phyloP scores from a whole-genome alignment of 92 coral and sea anemone species.

The Anthopleura xanthogrammica region DNA sequence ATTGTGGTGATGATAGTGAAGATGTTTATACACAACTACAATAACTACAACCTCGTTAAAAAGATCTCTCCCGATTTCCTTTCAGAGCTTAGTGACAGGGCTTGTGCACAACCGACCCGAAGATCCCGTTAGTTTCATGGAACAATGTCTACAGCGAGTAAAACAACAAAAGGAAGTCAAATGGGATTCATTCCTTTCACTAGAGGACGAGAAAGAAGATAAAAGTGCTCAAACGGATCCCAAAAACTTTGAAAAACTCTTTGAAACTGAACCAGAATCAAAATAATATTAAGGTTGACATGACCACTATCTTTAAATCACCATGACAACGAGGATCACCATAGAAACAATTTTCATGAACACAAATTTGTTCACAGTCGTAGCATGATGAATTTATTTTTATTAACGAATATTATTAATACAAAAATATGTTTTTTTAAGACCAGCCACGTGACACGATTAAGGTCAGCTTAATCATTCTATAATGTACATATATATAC shows the following conservation, averaged over 20 bases:
- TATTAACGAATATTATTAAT: neutral
- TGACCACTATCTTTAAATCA: neutral
- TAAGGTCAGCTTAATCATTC: neutral
- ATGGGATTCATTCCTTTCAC: constrained; percentile 74
- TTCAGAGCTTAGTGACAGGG: constrained; percentile 78
- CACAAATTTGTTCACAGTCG: neutral
- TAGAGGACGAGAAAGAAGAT: constrained; percentile 53
- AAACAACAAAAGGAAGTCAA: constrained; percentile 50
- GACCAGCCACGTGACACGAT: neutral
- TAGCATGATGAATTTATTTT: neutral
- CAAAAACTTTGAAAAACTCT: constrained; percentile 69
- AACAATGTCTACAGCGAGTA: constrained; percentile 72
- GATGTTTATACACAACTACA: no score
- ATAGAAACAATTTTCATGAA: neutral
- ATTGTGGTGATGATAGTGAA: no score
- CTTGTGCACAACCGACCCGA: constrained; percentile 79
- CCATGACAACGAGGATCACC: neutral
- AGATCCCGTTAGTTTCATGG: constrained; percentile 68
- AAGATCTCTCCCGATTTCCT: no score
- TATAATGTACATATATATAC: neutral
- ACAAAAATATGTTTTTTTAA: neutral
- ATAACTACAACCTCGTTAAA: no score
- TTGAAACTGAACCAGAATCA: constrained; percentile 51
- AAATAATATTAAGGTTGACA: neutral
- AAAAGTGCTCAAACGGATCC: constrained; percentile 51